A percentile compares a stretch with the other conserved stretches of the same genome.
Evolutionary conservation across 2,797 vertebrate genomes (phyloP).

Genomic region (Melanotaenia nigrans): DNA sequence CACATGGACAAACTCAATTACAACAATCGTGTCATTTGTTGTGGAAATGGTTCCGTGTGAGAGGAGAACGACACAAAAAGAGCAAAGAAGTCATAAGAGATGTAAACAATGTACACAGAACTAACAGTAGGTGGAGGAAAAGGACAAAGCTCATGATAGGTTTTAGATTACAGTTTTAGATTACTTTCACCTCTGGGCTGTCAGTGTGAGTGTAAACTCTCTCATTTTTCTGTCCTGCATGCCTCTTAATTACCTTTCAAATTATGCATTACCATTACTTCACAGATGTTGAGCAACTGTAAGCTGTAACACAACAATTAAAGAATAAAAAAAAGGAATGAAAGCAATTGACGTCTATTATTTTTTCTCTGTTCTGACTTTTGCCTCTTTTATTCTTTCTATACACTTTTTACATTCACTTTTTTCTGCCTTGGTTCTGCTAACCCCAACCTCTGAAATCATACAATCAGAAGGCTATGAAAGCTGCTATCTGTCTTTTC

Average conservation of each 20-base stretch:
- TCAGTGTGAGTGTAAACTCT: background rate
- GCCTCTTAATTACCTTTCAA: constrained; percentile 3
- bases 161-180: background rate
- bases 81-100: constrained; percentile 11
- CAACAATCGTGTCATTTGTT: constrained; percentile 46
- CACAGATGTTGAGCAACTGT: constrained; percentile 1
- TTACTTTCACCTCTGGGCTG: background rate
- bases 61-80: constrained; percentile 16
- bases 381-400: constrained; percentile 29
- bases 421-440: constrained; percentile 35
- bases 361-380: constrained; percentile 13
- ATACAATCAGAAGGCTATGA: constrained; percentile 63
- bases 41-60: constrained; percentile 46
- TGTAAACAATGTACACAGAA: constrained; percentile 46
- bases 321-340: constrained; percentile 17
- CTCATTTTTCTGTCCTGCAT: background rate
- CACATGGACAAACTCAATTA: constrained; percentile 83
- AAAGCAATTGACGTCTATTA: constrained; percentile 30
- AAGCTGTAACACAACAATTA: background rate
- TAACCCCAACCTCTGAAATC: constrained; percentile 53
- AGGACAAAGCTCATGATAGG: constrained; percentile 10
- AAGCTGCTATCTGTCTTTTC: constrained; percentile 64
- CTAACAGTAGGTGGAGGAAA: constrained; percentile 27
- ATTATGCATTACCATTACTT: background rate
- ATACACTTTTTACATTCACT: constrained; percentile 23